Conservation (phyloP, 2,888 invertebrate genomes). For the Cephonodes hylas region DNA sequence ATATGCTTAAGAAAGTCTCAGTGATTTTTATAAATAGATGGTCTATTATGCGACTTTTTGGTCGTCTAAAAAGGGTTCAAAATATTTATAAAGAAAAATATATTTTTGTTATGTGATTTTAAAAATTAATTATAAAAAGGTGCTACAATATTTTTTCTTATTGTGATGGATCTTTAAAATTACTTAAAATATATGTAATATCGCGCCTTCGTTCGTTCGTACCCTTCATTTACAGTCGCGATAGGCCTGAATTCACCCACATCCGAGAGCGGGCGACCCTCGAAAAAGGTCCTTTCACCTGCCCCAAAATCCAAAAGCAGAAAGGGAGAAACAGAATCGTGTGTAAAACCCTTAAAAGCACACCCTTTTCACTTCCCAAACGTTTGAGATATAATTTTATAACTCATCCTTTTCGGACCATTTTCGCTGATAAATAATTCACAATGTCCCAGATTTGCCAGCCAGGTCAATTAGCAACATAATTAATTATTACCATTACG, state of each 20-base stretch:
- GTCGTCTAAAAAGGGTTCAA: too few relatives aligned
- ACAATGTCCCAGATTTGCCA: slow-evolving; percentile 62
- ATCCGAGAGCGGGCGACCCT: slow-evolving; percentile 44
- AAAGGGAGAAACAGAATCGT: slow-evolving; percentile 40
- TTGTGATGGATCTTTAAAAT: neutral
- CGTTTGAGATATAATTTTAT: slow-evolving; percentile 74
- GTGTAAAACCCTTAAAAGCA: slow-evolving; percentile 59
- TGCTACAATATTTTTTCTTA: neutral
- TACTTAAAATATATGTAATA: neutral
- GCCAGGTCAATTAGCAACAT: slow-evolving; percentile 53
- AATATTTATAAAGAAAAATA: too few relatives aligned
- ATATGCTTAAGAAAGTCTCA: too few relatives aligned
- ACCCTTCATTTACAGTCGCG: neutral
- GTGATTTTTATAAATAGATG: too few relatives aligned
- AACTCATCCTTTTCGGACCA: slow-evolving; percentile 76
- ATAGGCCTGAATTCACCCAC: neutral
- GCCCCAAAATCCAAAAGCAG: slow-evolving; percentile 30
- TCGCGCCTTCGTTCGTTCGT: neutral
- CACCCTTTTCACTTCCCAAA: slow-evolving; percentile 65
- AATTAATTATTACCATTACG: slow-evolving; percentile 52
- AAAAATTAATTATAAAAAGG: too few relatives aligned
- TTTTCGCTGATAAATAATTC: slow-evolving; percentile 75
- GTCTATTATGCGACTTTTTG: too few relatives aligned
- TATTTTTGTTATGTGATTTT: too few relatives aligned
- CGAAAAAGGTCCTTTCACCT: slow-evolving; percentile 48